Percentiles rank a stretch among this genome's conserved stretches.
Conservation (phyloP, 2,113 vertebrate species). For the Ageneiosus marmoratus region DNA sequence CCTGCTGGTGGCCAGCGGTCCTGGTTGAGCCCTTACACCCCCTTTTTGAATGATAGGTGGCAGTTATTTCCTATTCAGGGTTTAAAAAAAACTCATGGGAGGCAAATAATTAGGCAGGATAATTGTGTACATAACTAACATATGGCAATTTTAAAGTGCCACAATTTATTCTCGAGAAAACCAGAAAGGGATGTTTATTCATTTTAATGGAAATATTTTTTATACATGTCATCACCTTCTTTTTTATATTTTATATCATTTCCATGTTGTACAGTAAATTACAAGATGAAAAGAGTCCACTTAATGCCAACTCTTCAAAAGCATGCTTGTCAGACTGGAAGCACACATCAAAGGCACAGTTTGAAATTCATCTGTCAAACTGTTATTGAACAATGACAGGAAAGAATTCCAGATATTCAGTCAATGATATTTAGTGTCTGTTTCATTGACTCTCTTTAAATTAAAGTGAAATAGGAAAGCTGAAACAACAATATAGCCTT, state of each 20-base stretch:
- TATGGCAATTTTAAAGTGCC: background rate
- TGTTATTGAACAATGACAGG: background rate
- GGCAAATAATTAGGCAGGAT: background rate
- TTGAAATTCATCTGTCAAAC: slow-evolving; percentile 8
- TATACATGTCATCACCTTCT: background rate
- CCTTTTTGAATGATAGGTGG: background rate
- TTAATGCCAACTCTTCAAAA: background rate
- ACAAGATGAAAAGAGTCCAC: background rate
- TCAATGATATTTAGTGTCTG: slow-evolving; percentile 6
- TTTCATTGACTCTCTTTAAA: background rate
- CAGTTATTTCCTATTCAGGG: background rate
- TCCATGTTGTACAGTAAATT: background rate
- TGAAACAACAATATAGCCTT: slow-evolving; percentile 3
- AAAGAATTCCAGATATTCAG: background rate
- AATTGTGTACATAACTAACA: background rate
- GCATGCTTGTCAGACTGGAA: slow-evolving; percentile 6
- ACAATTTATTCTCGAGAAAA: background rate
- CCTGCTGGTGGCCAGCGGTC: too few species aligned
- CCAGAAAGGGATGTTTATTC: background rate
- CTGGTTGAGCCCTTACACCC: too few species aligned
- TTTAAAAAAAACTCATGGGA: background rate
- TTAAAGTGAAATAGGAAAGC: background rate
- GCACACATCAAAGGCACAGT: background rate
- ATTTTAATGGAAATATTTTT: background rate
- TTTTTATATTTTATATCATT: slow-evolving; percentile 13